Conservation (phyloP, 2,797 vertebrate genomes). For the Arctocebus calabarensis region DNA sequence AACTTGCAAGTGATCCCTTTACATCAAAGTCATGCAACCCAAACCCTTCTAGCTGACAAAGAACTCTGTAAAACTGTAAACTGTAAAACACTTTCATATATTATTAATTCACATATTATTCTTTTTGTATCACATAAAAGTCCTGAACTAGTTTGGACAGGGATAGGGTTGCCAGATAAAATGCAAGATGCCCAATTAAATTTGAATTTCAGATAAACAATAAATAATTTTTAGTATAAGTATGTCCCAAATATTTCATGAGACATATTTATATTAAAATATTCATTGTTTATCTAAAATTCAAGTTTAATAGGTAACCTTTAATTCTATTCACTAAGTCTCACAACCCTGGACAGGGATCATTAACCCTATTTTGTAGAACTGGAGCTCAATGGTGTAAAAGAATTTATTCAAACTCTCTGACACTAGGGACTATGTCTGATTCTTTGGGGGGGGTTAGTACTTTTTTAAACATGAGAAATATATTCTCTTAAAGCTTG, state of each 20-base stretch:
- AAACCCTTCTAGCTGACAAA: background rate
- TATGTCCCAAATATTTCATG: background rate
- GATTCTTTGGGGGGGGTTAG: background rate
- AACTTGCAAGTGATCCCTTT: background rate
- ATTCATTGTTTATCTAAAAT: background rate
- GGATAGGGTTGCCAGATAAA: background rate
- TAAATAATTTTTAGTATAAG: background rate
- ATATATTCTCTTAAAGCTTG: background rate
- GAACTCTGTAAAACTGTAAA: slow-evolving; percentile 32
- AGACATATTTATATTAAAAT: background rate
- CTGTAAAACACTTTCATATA: background rate
- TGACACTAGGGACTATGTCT: background rate
- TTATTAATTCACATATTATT: slow-evolving; percentile 45
- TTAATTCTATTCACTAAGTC: slow-evolving; percentile 15
- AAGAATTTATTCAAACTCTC: background rate
- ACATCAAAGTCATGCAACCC: background rate
- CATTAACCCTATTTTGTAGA: background rate
- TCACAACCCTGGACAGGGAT: background rate
- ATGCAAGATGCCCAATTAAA: background rate
- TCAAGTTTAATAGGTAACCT: background rate
- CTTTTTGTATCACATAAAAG: slow-evolving; percentile 15
- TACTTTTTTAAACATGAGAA: background rate
- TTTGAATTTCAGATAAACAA: slow-evolving; percentile 29
- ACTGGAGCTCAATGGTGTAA: background rate
- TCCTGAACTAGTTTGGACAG: background rate